phyloP scores from a whole-genome alignment of 1,140 invertebrate species.

The Mylabris phalerata region DNA sequence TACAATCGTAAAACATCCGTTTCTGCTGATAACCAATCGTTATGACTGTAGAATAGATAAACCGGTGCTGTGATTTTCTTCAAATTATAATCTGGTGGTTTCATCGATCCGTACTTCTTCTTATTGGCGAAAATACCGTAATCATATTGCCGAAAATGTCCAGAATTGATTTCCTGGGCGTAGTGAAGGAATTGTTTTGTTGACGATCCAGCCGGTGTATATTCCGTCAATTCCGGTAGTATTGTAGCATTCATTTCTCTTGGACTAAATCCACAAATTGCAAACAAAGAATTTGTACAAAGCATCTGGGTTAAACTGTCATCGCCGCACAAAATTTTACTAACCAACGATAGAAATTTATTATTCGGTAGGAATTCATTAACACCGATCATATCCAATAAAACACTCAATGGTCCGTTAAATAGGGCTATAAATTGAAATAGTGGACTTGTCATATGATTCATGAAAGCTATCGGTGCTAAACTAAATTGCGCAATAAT shows the following conservation, averaged over 20 bases:
- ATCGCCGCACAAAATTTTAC: conserved; percentile 43
- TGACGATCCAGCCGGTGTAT: conserved; percentile 79
- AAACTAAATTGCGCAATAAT: conserved; percentile 50
- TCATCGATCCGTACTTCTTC: conserved; percentile 13
- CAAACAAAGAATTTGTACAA: conserved; percentile 53
- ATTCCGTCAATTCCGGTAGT: conserved; percentile 65
- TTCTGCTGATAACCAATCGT: conserved; percentile 42
- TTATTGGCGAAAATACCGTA: conserved; percentile 25
- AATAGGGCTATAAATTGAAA: conserved; percentile 34
- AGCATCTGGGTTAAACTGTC: conserved; percentile 43
- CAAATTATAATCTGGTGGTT: conserved; percentile 48
- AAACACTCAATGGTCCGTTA: conserved; percentile 6
- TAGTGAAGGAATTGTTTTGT: conserved; percentile 68
- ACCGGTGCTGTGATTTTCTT: conserved; percentile 51
- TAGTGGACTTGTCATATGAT: conserved; percentile 46
- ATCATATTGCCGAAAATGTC: conserved; percentile 56
- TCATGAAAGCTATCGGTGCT: conserved; percentile 53
- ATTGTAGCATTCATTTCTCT: conserved; percentile 54
- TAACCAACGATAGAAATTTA: conserved; percentile 42
- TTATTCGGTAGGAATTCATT: conserved; percentile 51
- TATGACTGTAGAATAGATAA: conserved; percentile 45
- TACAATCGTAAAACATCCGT: conserved; percentile 36
- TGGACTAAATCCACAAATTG: conserved; percentile 49
- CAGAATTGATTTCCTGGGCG: conserved; percentile 53
- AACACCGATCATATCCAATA: conserved; percentile 43